phyloP scores from a whole-genome alignment of 2,797 vertebrate species.

The Miichthys miiuy region DNA sequence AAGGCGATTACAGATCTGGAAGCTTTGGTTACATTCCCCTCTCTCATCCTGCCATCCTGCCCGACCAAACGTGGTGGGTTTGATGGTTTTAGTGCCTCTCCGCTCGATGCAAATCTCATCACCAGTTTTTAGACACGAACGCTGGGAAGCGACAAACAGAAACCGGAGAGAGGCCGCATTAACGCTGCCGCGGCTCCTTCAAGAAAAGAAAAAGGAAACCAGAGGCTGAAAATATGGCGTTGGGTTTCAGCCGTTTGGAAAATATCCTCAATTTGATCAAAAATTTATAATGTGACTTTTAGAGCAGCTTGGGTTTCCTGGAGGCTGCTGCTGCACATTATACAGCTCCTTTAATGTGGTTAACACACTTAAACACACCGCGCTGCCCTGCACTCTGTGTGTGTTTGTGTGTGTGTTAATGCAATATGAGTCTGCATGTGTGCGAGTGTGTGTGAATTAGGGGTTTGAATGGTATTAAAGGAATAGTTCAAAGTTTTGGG shows the following conservation, averaged over 20 bases:
- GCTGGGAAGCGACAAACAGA: slow-evolving; percentile 92
- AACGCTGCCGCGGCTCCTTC: slow-evolving; percentile 86
- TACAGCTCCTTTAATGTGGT: slow-evolving; percentile 92
- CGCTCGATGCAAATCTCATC: slow-evolving; percentile 97
- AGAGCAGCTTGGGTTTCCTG: slow-evolving; percentile 93
- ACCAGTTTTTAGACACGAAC: slow-evolving; percentile 92
- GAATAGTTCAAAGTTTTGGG: too few species aligned
- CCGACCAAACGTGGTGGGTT: slow-evolving; percentile 87
- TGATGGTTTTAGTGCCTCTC: slow-evolving; percentile 92
- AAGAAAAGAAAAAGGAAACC: slow-evolving; percentile 94
- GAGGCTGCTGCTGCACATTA: slow-evolving; percentile 73
- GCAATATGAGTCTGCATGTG: background rate
- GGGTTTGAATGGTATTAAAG: too few species aligned
- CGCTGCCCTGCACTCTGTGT: slow-evolving; percentile 40
- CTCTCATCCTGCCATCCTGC: slow-evolving; percentile 87
- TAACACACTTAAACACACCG: slow-evolving; percentile 86
- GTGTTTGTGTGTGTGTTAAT: slow-evolving; percentile 31
- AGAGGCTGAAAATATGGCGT: slow-evolving; percentile 96
- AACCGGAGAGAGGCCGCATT: slow-evolving; percentile 91
- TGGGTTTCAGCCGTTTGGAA: slow-evolving; percentile 94
- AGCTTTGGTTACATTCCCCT: slow-evolving; percentile 88
- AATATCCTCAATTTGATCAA: slow-evolving; percentile 98
- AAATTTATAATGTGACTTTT: slow-evolving; percentile 96
- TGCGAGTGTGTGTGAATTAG: slow-evolving; percentile 5
- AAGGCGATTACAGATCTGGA: slow-evolving; percentile 89